Conservation (phyloP, 2,797 vertebrate species). For the Diplodus puntazzo region DNA sequence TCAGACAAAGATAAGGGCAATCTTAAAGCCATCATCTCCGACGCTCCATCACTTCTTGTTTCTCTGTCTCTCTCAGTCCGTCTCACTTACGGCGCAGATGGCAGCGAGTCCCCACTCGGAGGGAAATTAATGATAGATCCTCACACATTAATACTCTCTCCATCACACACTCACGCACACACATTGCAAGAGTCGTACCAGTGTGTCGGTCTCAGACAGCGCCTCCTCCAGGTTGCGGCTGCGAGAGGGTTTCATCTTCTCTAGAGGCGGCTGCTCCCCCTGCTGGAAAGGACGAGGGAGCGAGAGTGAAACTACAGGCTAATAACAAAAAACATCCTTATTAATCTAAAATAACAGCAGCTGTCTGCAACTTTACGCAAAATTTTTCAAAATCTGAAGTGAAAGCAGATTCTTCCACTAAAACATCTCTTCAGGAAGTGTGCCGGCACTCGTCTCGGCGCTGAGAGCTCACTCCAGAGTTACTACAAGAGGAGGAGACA, state of each 20-base stretch:
- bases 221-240: conserved; percentile 90
- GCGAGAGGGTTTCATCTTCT: conserved; percentile 89
- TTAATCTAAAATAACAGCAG: neutral
- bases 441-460: neutral
- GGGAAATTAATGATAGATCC: conserved; percentile 33
- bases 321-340: neutral
- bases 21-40: neutral
- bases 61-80: conserved; percentile 22
- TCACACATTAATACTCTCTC: conserved; percentile 17
- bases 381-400: neutral
- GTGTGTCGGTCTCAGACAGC: conserved; percentile 85
- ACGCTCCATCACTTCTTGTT: conserved; percentile 9
- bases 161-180: conserved; percentile 20
- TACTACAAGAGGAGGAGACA: conserved; percentile 4
- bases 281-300: conserved; percentile 76
- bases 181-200: conserved; percentile 75
- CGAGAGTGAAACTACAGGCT: conserved; percentile 12
- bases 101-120: conserved; percentile 3
- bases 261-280: conserved; percentile 87
- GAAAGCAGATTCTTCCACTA: neutral
- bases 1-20: conserved; percentile 18
- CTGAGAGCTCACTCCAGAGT: conserved; percentile 1
- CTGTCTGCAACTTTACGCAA: too few species aligned
- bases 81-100: conserved; percentile 42
- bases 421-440: neutral